A percentile compares a stretch with the other conserved stretches of the same genome.
Evolutionary conservation across 2,797 vertebrate genomes (phyloP).

Genomic region (Uromys caudimaculatus): DNA sequence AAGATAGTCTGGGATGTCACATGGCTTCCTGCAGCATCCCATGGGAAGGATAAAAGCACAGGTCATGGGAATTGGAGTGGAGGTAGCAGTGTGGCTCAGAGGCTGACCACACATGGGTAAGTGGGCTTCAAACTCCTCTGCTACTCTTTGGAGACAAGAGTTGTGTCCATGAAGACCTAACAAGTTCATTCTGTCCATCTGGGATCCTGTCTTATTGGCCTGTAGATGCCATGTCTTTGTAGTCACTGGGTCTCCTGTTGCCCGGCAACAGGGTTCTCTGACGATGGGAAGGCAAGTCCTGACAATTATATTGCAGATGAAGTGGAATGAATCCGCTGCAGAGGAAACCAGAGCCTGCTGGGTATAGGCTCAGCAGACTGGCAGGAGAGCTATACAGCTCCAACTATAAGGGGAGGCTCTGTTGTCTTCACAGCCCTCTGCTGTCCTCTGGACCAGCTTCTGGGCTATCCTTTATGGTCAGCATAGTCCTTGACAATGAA

Average conservation of each 20-base stretch:
- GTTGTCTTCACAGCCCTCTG: background rate
- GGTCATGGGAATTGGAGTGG: background rate
- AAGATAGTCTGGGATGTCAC: constrained; percentile 73
- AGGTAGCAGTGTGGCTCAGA: background rate
- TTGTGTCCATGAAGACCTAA: background rate
- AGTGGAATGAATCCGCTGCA: background rate
- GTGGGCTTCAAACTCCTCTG: background rate
- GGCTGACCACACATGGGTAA: background rate
- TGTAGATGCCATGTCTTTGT: background rate
- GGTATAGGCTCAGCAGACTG: background rate
- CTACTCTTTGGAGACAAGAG: background rate
- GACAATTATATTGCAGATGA: background rate
- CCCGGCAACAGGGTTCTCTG: background rate
- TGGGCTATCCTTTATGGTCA: constrained; percentile 26
- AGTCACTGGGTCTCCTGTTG: background rate
- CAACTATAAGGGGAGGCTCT: background rate
- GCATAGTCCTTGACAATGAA: background rate
- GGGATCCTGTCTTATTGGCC: background rate
- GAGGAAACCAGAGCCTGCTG: background rate
- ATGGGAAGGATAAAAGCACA: background rate
- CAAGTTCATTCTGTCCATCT: background rate
- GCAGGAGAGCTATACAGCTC: constrained; percentile 17
- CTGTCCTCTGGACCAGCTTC: constrained; percentile 26
- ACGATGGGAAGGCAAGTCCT: background rate
- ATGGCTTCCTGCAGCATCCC: constrained; percentile 48